Conservation (phyloP, 2,113 vertebrate genomes). For the Colius striatus region DNA sequence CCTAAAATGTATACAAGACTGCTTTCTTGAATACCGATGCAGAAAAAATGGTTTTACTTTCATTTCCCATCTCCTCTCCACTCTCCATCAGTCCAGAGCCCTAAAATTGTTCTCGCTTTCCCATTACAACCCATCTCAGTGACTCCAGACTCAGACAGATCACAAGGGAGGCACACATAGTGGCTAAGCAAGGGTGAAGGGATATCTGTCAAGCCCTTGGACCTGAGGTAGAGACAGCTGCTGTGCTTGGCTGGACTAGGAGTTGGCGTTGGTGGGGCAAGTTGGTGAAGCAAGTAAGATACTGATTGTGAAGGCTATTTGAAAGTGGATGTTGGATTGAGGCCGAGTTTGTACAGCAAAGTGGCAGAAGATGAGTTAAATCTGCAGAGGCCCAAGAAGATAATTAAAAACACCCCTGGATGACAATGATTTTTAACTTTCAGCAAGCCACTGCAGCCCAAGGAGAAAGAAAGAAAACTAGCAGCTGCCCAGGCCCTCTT, state of each 20-base stretch:
- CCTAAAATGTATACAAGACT: not conserved
- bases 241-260: not conserved
- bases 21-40: not conserved
- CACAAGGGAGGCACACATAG: accelerated
- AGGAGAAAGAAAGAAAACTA: not conserved
- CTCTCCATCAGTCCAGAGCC: not conserved
- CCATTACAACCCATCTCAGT: not conserved
- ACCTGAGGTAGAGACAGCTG: not conserved
- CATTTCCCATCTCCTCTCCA: not conserved
- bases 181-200: not conserved
- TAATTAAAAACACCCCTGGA: conserved; percentile 1
- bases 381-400: not conserved
- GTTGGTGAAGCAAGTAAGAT: not conserved
- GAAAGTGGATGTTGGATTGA: not conserved
- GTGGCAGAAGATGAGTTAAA: not conserved
- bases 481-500: accelerated
- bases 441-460: not conserved
- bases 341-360: not conserved
- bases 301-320: not conserved
- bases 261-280: too few relatives aligned
- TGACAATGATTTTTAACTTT: not conserved
- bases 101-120: not conserved
- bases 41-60: not conserved
- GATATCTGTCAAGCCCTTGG: not conserved
- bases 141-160: not conserved